Conservation (phyloP, 2,113 vertebrate species). For the Cyanoliseus patagonus region DNA sequence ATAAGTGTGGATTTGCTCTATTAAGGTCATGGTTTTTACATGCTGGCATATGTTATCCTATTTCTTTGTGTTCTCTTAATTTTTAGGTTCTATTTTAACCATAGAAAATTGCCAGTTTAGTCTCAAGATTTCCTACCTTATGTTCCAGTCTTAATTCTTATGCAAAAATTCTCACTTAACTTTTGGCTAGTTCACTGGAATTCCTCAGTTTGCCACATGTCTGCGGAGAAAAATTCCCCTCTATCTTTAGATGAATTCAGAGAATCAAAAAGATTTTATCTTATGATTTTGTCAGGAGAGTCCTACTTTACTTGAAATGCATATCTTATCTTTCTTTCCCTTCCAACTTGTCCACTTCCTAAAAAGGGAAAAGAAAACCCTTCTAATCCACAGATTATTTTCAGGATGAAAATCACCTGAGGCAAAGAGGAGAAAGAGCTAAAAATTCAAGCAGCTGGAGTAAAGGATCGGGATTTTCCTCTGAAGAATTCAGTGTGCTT, state of each 20-base stretch:
- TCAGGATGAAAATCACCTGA: constrained; percentile 60
- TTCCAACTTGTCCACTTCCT: neutral
- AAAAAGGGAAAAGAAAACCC: neutral
- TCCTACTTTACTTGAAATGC: neutral
- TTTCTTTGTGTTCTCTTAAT: neutral
- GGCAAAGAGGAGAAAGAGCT: constrained; percentile 20
- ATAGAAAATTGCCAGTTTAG: neutral
- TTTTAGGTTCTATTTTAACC: neutral
- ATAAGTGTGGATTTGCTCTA: neutral
- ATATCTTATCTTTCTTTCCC: neutral
- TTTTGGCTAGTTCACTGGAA: neutral
- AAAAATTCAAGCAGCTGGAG: constrained; percentile 55
- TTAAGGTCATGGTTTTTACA: neutral
- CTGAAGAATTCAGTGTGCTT: constrained; percentile 52
- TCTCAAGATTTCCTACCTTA: neutral
- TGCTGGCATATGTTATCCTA: neutral
- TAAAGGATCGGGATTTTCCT: constrained; percentile 32
- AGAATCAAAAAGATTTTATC: neutral
- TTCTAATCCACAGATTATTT: constrained; percentile 22
- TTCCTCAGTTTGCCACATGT: neutral
- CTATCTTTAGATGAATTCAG: neutral
- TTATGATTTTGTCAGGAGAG: neutral
- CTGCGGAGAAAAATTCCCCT: neutral
- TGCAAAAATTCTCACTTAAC: neutral
- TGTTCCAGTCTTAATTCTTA: neutral